phyloP scores from a whole-genome alignment of 2,797 vertebrate genomes.

The Myiotriccus ornatus region DNA sequence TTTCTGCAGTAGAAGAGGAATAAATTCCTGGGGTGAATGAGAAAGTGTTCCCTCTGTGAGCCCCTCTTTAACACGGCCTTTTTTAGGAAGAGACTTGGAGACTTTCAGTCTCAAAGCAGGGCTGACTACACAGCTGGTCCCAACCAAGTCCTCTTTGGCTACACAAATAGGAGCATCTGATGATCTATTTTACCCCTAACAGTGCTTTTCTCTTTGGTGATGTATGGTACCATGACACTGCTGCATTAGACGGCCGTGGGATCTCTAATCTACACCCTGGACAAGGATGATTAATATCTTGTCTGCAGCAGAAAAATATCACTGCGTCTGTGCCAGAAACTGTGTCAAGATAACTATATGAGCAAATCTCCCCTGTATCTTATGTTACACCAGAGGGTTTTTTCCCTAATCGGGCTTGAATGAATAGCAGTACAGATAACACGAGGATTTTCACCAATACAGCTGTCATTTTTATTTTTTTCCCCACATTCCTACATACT shows the following conservation, averaged over 20 bases:
- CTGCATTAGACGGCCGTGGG: background rate
- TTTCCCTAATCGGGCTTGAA: background rate
- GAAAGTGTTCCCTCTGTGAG: background rate
- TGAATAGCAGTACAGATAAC: background rate
- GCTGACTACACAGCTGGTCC: background rate
- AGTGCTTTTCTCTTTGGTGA: background rate
- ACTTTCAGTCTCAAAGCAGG: background rate
- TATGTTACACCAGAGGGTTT: background rate
- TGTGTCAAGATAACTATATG: background rate
- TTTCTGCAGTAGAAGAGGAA: background rate
- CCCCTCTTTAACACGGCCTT: background rate
- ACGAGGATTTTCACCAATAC: background rate
- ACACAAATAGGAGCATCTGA: background rate
- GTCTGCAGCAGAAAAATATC: background rate
- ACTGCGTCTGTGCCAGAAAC: background rate
- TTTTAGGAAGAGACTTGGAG: background rate
- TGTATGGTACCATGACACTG: background rate
- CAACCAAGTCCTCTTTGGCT: background rate
- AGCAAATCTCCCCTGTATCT: background rate
- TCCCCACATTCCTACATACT: background rate
- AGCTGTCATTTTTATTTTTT: background rate
- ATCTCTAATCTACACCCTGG: background rate
- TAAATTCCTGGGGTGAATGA: background rate
- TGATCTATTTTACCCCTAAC: background rate
- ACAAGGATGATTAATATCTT: background rate